Evolutionary conservation across 2,797 vertebrate species (phyloP).

Genomic region (Syndactyla subalaris): DNA sequence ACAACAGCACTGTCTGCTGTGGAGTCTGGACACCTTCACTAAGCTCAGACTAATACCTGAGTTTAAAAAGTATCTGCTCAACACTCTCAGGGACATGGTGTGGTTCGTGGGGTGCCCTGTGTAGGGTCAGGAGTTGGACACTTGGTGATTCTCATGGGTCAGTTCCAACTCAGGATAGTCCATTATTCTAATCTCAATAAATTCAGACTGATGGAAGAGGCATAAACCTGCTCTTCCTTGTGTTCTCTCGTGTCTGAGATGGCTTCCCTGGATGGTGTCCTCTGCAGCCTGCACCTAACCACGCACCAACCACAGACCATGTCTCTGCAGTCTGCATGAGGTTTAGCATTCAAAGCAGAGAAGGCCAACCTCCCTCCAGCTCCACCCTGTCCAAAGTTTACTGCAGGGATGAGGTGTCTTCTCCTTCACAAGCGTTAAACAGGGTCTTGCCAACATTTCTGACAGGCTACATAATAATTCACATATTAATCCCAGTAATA

Average conservation of each 20-base stretch:
- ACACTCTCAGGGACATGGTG: neutral
- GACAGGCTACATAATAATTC: neutral
- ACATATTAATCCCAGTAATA: neutral
- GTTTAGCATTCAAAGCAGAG: neutral
- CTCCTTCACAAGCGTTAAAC: neutral
- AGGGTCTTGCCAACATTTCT: neutral
- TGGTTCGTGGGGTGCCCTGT: neutral
- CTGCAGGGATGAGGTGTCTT: neutral
- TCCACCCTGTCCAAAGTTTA: neutral
- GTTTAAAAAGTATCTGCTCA: neutral
- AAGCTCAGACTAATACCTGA: neutral
- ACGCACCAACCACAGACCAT: neutral
- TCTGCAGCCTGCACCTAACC: neutral
- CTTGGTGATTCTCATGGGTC: neutral
- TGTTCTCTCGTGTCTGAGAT: neutral
- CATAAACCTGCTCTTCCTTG: neutral
- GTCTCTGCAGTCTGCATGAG: neutral
- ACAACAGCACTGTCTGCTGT: neutral
- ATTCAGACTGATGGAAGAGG: neutral
- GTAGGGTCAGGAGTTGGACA: neutral
- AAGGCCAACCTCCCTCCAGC: neutral
- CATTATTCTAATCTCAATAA: neutral
- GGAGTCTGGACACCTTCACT: neutral
- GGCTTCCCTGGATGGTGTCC: neutral
- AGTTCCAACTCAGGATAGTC: neutral